Conservation (phyloP, 2,888 invertebrate genomes). For the Zhengitettix transpicula region DNA sequence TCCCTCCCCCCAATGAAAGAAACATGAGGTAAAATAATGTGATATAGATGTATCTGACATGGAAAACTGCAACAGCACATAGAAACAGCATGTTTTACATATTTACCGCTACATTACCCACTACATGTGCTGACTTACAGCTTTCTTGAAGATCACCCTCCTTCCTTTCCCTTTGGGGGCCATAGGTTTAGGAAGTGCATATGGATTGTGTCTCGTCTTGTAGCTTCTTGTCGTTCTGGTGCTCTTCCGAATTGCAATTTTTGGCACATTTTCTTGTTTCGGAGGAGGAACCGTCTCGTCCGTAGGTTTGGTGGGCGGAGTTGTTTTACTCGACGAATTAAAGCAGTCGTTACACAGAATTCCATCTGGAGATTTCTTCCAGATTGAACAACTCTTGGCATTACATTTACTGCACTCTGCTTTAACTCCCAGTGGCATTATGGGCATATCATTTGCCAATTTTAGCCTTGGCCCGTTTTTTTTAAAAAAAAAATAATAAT, state of each 20-base stretch:
- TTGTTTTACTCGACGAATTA: slow-evolving; percentile 29
- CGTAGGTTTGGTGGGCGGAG: neutral
- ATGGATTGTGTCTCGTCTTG: slow-evolving; percentile 27
- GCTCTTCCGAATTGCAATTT: slow-evolving; percentile 32
- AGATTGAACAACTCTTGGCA: slow-evolving; percentile 49
- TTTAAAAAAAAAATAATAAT: no score
- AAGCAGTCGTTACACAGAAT: slow-evolving; percentile 64
- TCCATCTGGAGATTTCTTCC: slow-evolving; percentile 58
- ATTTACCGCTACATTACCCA: no score
- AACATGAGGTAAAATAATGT: no score
- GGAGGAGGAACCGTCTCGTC: slow-evolving; percentile 18
- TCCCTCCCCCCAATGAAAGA: no score
- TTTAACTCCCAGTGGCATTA: slow-evolving; percentile 32
- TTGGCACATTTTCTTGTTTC: slow-evolving; percentile 24
- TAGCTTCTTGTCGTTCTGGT: slow-evolving; percentile 35
- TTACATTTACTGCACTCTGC: slow-evolving; percentile 56
- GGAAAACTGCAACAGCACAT: no score
- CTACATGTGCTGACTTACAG: slow-evolving; percentile 18
- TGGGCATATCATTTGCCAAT: neutral
- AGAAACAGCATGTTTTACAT: no score
- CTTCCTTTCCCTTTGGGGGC: slow-evolving; percentile 55
- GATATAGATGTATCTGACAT: no score
- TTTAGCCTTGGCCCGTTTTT: no score
- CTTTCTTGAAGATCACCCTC: slow-evolving; percentile 59
- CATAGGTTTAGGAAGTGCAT: slow-evolving; percentile 25